Percentiles rank a stretch among this genome's conserved stretches.
phyloP scores from a whole-genome alignment of 2,113 vertebrate species.

The Spermophilus dauricus region DNA sequence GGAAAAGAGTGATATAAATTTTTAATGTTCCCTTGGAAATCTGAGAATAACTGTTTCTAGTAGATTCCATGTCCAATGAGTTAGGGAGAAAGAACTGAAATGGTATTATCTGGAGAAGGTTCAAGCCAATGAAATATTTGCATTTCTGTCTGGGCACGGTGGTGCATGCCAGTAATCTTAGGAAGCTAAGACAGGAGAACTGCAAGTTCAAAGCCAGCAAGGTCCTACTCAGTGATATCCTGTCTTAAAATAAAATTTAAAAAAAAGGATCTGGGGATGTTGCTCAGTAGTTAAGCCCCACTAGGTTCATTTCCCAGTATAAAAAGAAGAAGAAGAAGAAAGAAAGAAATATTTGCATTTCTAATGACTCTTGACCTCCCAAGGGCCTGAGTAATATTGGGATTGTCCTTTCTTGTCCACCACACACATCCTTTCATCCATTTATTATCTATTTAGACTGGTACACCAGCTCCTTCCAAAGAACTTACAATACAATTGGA shows the following conservation, averaged over 20 bases:
- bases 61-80: neutral
- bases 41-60: neutral
- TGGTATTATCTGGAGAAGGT: neutral
- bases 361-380: neutral
- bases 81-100: neutral
- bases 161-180: too few species aligned
- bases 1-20: neutral
- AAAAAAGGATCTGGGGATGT: too few species aligned
- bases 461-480: conserved; percentile 2
- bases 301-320: too few species aligned
- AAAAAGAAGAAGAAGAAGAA: too few species aligned
- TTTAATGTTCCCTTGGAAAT: neutral
- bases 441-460: neutral
- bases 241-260: too few species aligned
- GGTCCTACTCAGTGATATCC: too few species aligned
- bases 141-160: neutral
- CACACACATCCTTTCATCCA: neutral
- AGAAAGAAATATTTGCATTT: neutral
- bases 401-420: neutral
- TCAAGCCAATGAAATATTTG: neutral
- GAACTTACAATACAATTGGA: neutral
- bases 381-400: neutral
- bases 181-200: too few species aligned
- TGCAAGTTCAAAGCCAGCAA: too few species aligned
- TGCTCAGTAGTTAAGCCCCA: too few species aligned